A percentile compares a stretch with the other conserved stretches of the same genome.
phyloP scores from a whole-genome alignment of 2,113 vertebrate genomes.

The Charadrius vociferus region DNA sequence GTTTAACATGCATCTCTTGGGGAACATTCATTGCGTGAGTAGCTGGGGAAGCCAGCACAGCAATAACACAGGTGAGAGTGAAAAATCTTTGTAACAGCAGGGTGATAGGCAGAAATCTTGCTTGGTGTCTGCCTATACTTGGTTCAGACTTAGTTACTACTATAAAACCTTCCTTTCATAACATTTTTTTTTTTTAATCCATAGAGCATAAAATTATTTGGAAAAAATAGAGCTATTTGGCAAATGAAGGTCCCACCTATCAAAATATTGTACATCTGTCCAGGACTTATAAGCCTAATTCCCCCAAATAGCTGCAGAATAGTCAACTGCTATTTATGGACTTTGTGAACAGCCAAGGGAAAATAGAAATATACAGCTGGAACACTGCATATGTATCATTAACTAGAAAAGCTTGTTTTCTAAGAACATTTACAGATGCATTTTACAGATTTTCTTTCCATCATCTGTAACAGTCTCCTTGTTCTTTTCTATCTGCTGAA shows the following conservation, averaged over 20 bases:
- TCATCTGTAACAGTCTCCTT: neutral
- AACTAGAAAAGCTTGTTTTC: neutral
- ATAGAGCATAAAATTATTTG: neutral
- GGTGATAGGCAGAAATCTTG: neutral
- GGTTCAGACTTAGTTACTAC: neutral
- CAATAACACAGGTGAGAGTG: neutral
- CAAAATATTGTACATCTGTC: conserved; percentile 3
- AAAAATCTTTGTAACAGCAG: neutral
- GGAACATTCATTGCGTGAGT: neutral
- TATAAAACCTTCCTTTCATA: neutral
- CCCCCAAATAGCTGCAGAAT: neutral
- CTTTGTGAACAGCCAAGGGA: neutral
- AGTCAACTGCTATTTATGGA: conserved; percentile 8
- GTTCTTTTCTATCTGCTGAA: neutral
- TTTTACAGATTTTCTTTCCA: neutral
- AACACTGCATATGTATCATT: neutral
- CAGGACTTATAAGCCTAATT: neutral
- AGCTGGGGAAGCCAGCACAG: neutral
- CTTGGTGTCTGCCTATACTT: neutral
- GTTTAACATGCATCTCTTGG: neutral
- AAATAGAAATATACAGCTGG: neutral
- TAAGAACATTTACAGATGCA: neutral
- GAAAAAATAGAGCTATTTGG: neutral
- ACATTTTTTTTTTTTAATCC: neutral
- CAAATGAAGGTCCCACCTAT: conserved; percentile 11